Evolutionary conservation across 2,113 vertebrate species (phyloP), one percentile per base, ranked within the genome.

Genomic region (Perca flavescens): DNA sequence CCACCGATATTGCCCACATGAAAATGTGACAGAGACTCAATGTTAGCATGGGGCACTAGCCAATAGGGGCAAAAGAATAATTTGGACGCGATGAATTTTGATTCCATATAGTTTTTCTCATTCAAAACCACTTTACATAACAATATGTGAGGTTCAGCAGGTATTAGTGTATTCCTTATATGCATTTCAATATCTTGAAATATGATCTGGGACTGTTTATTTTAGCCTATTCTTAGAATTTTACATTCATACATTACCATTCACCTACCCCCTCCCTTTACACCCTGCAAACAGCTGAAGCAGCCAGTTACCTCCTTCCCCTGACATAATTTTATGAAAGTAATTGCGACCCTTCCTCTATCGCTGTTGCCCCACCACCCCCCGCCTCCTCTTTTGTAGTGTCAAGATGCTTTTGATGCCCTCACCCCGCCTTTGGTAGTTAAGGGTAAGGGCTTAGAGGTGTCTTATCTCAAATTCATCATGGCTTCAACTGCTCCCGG

Each of bases 401-500:
- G 63, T 46, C 47, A 57, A 90, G 78, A 86, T 86, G 77, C 70
- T 87, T 85, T 84, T 71, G 77, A 89, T 84, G 83, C 66, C 71
- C 82, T 63, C 71, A 43, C 73, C 64, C 50, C 16, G 58, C 36
- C 63, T 64, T 17, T 76, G 81, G 72, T 89, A 87, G 86, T 91
- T 91, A 93, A 93, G 78, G 66, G 70, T 77, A 68, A 79, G 77
- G 81, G 82, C 89, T 92, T 94, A 75, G 61, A 83, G 68, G 68
- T 74, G 76, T 90, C 90, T 91, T 91, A 93, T 94, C 92, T 90
- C 62, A 77, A 88, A 91, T 90, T 87, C 86, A 91, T 94, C 88
- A 89, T 74, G 77, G 83, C 88, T 84, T 83, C 74, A 84, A 83
- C 82, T 82, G 90, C 74, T 89, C 88, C 40, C 53, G 86, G 91